Evolutionary conservation across 2,113 vertebrate species (phyloP), one percentile per base, ranked within the genome.

Genomic region (Mastomys coucha): DNA sequence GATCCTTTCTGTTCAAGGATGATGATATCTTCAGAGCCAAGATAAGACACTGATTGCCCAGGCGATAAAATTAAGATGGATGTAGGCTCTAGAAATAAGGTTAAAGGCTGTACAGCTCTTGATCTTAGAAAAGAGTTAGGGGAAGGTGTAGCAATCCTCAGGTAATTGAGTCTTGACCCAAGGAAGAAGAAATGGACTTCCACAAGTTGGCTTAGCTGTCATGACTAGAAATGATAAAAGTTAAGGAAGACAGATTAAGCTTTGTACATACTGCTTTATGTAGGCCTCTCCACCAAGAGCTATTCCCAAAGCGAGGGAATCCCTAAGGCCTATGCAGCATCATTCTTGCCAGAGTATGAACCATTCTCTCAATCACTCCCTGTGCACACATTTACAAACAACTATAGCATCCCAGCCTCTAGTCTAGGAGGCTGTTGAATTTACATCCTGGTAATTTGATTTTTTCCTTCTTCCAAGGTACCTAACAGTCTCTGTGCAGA

Each of bases 61-160:
- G 49, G n/a, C 20, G 53, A 91, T 20, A 72, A 89, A 69, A 95
- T 90, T 85, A 65, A 93, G 89, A 84, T 72, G 26, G 87, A 94
- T 14, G 3, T 67, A 51, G 49, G 8, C 5, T 5, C 60, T 81
- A 90, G 75, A 76, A 63, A 93, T 88, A 70, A 89, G 70, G 65
- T 78, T 58, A 89, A 3, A 95, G 75, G 78, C 7, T 72, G 7
- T 12, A 13, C 0, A 93, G 78, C 76, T 95, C 42, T 86, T 86
- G 65, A 92, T 72, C 72, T 69, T 96, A 36, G 22, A 67, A 39
- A 94, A 91, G 26, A 82, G 53, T 65, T 63, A 88, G 77, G 56
- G 39, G 70, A 91, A 90, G 36, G 24, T 73, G 2, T 58, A 81
- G 77, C 24, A 49, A 72, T 69, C 33, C 58, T 88, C 63, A 77